phyloP scores from a whole-genome alignment of 2,888 invertebrate species.

The Pilophorus perplexus region DNA sequence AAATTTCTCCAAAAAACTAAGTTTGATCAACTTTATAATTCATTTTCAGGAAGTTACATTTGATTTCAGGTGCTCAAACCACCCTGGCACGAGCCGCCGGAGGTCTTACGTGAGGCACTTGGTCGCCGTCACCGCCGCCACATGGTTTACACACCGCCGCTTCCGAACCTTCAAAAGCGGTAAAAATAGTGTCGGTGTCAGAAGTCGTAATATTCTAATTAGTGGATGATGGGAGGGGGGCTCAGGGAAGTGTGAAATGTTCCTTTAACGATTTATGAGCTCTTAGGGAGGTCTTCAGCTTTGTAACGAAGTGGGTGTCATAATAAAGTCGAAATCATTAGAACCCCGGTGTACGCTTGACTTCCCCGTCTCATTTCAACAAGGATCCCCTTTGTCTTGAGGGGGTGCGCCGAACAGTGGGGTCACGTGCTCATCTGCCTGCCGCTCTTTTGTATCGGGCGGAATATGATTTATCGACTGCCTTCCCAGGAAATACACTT shows the following conservation, averaged over 20 bases:
- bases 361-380: neutral
- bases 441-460: no score
- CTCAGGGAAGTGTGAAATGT: constrained; percentile 35
- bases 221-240: constrained; percentile 7
- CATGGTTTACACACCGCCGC: no score
- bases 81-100: no score
- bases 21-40: no score
- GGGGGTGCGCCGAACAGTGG: neutral
- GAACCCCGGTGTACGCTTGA: neutral
- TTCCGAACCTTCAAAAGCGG: no score
- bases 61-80: no score
- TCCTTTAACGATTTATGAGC: constrained; percentile 15
- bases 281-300: constrained; percentile 14
- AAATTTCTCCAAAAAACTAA: no score
- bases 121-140: no score
- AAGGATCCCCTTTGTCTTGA: neutral
- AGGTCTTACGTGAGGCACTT: no score
- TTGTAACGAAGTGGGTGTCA: constrained; percentile 19
- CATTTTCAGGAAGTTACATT: no score
- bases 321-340: constrained; percentile 9
- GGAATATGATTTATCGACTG: neutral
- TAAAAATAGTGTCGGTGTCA: constrained; percentile 31
- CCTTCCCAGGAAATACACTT: neutral
- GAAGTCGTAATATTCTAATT: constrained; percentile 31
- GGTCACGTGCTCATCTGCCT: no score